Percentiles rank a stretch among this genome's conserved stretches.
phyloP scores from a whole-genome alignment of 2,113 vertebrate species.

The Theropithecus gelada region DNA sequence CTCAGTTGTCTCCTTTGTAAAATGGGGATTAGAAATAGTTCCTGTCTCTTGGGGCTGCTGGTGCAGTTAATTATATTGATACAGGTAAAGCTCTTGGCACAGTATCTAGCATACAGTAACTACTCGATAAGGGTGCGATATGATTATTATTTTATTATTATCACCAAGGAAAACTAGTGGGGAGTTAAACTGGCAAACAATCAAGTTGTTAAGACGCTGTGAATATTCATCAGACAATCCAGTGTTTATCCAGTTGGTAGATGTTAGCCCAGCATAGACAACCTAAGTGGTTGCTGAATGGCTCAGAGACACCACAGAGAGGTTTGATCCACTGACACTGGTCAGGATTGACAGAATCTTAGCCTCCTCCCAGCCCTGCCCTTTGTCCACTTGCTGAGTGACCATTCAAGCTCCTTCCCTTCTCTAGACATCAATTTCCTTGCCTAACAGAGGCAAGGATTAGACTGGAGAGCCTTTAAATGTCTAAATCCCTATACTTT shows the following conservation, averaged over 20 bases:
- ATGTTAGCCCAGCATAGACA: not conserved
- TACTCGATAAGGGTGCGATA: not conserved
- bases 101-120: not conserved
- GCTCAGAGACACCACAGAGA: not conserved
- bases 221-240: not conserved
- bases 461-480: not conserved
- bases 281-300: not conserved
- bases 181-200: not conserved
- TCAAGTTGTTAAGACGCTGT: not conserved
- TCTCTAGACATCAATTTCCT: not conserved
- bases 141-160: not conserved
- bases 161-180: not conserved
- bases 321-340: not conserved
- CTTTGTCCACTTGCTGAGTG: not conserved
- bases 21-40: not conserved
- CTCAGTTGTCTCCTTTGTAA: not conserved
- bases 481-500: not conserved
- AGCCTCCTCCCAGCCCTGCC: not conserved
- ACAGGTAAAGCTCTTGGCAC: not conserved
- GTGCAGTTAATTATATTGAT: not conserved
- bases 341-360: not conserved
- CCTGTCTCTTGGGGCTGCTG: not conserved
- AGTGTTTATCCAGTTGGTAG: not conserved
- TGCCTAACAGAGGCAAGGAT: not conserved
- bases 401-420: not conserved